phyloP scores from a whole-genome alignment of 2,113 vertebrate species.

The Felis catus region DNA sequence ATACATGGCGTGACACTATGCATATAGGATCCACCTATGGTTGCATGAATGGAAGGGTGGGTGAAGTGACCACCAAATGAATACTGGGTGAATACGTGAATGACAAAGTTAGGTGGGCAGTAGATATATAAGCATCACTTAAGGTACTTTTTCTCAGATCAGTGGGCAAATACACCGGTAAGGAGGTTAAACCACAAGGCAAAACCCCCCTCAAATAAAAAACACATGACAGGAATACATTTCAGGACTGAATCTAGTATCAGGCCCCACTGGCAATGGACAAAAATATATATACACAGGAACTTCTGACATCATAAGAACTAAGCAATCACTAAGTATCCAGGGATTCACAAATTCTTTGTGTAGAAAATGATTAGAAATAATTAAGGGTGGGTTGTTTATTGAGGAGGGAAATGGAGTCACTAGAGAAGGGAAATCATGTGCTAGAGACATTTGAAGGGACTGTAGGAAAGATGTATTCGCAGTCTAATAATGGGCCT shows the following conservation, averaged over 20 bases:
- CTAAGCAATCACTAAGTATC: not conserved
- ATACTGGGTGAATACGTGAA: not conserved
- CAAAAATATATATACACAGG: not conserved
- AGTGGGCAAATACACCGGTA: not conserved
- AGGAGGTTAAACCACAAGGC: not conserved
- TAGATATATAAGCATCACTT: not conserved
- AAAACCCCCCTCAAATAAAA: not conserved
- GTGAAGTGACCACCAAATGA: not conserved
- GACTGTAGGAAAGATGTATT: conserved; percentile 1
- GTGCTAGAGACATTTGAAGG: conserved; percentile 23
- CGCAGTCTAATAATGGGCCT: not conserved
- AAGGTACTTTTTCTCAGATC: not conserved
- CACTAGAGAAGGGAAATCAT: not conserved
- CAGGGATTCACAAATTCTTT: conserved; percentile 22
- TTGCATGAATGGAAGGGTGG: not conserved
- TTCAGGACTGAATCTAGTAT: not conserved
- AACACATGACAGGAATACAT: not conserved
- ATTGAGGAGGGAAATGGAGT: conserved; percentile 23
- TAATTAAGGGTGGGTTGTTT: conserved; percentile 42
- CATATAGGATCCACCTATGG: not conserved
- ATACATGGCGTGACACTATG: not conserved
- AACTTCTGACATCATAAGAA: not conserved
- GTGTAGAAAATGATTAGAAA: conserved; percentile 52
- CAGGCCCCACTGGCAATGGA: not conserved
- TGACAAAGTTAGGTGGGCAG: not conserved